A percentile compares a stretch with the other conserved stretches of the same genome.
Conservation (phyloP, 2,888 invertebrate species). For the Neoaliturus tenellus region DNA sequence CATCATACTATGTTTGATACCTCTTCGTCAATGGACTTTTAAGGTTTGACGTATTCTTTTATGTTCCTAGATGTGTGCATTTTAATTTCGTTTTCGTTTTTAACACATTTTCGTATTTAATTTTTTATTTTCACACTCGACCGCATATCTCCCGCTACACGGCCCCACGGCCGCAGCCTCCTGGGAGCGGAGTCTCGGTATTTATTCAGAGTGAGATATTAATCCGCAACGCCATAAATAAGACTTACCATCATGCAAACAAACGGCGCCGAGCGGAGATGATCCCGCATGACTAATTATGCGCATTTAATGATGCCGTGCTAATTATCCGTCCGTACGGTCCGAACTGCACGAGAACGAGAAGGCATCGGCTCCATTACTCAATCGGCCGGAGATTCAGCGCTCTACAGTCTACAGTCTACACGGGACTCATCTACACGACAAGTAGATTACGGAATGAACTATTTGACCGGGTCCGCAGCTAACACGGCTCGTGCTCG, state of each 20-base stretch:
- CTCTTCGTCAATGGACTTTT: too few species aligned
- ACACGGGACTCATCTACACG: conserved; percentile 5
- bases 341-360: neutral
- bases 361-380: neutral
- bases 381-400: conserved; percentile 1
- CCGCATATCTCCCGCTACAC: too few species aligned
- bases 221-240: conserved; percentile 22
- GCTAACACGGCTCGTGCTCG: neutral
- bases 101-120: too few species aligned
- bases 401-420: neutral
- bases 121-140: too few species aligned
- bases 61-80: too few species aligned
- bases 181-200: neutral
- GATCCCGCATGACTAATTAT: conserved; percentile 41
- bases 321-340: conserved; percentile 2
- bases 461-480: neutral
- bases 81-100: too few species aligned
- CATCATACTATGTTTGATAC: too few species aligned
- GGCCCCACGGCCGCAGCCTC: neutral
- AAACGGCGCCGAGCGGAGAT: neutral
- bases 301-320: conserved; percentile 23
- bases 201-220: conserved; percentile 38
- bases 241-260: conserved; percentile 35
- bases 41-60: too few species aligned
- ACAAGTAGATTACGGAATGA: conserved; percentile 28